Base-by-base conservation (phyloP, 1,140 invertebrate species). In the Dreissena polymorpha region DNA sequence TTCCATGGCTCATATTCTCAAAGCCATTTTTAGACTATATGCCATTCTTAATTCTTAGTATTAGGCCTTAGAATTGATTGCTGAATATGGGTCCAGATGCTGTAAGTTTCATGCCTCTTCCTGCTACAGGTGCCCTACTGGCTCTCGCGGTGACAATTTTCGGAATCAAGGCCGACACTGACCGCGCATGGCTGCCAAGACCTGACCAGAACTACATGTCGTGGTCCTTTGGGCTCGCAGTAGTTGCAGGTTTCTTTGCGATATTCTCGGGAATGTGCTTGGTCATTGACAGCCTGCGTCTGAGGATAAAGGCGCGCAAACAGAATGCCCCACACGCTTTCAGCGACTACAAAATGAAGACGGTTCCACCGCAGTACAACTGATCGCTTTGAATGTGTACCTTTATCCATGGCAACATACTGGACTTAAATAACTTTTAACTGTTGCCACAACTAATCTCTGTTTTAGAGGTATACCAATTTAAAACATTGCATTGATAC, bases 131-230 rank as follows among this genome's bases (percentile, higher is more conserved):
- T 89, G 89, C 97, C 18, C 94, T 96, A 67, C 93, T 97, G 83
- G 97, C 98, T 87, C 93, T 99, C 74, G 95, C 96, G 7, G 95
- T 98, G 29, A 94, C 95, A n/a, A 95, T 98, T 79, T 99, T 99
- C 92, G 97, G 97, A 18, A 95, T 96, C 1, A 96, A 96, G 89
- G 97, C 97, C 88, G 97, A 97, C 51, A 76, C 25, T 92, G 95
- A 97, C 68, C 95, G 98, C n/a, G 96, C 97, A 88, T 99, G 98
- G 98, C 93, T 99, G 23, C 95, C 98, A 92, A 97, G 99, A 91
- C 98, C 98, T 8, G 97, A 98, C 88, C 98, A 96, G 92, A 99
- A 99, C 93, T 97, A 98, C 86, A 93, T 99, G 0, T 98, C 97
- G 8, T 99, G 98, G 98, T 97, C 97, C 0, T 99, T 97, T 91